Conservation (phyloP, 2,888 invertebrate genomes). For the Ptychoptera albimana region DNA sequence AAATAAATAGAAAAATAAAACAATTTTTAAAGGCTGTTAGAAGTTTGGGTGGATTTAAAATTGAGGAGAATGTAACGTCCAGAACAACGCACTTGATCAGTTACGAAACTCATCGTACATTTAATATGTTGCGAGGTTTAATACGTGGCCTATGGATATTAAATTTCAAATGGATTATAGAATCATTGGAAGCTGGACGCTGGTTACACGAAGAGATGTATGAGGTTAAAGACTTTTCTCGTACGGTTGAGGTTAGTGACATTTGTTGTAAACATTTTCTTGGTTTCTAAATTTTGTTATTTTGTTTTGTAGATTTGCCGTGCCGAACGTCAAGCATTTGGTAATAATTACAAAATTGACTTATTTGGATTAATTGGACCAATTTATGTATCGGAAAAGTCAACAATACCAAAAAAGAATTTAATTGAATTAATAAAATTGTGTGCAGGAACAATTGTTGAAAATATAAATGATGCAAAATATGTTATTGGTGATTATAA, state of each 20-base stretch:
- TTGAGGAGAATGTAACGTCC: constrained; percentile 44
- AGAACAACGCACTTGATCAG: constrained; percentile 66
- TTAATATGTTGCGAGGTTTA: constrained; percentile 58
- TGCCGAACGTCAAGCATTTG: constrained; percentile 43
- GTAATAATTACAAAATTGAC: constrained; percentile 37
- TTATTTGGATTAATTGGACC: constrained; percentile 39
- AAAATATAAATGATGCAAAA: constrained; percentile 31
- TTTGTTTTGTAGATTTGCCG: constrained; percentile 37
- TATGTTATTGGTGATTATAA: constrained; percentile 33
- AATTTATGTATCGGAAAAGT: constrained; percentile 38
- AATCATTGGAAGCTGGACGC: constrained; percentile 38
- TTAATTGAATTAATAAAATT: constrained; percentile 39
- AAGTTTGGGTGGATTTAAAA: constrained; percentile 39
- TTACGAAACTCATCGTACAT: constrained; percentile 47
- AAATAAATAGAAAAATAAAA: not conserved
- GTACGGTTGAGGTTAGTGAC: constrained; percentile 42
- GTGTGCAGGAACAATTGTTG: constrained; percentile 39
- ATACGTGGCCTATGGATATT: constrained; percentile 65
- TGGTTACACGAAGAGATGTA: constrained; percentile 59
- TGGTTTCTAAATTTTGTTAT: constrained; percentile 9
- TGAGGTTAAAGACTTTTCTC: constrained; percentile 52
- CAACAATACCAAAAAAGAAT: constrained; percentile 33
- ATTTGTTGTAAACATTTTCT: constrained; percentile 6
- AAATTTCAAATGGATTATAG: constrained; percentile 47
- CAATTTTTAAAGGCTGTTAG: constrained; percentile 19